Base-by-base conservation (phyloP, 2,113 vertebrate genomes). In the Arizona elegans region DNA sequence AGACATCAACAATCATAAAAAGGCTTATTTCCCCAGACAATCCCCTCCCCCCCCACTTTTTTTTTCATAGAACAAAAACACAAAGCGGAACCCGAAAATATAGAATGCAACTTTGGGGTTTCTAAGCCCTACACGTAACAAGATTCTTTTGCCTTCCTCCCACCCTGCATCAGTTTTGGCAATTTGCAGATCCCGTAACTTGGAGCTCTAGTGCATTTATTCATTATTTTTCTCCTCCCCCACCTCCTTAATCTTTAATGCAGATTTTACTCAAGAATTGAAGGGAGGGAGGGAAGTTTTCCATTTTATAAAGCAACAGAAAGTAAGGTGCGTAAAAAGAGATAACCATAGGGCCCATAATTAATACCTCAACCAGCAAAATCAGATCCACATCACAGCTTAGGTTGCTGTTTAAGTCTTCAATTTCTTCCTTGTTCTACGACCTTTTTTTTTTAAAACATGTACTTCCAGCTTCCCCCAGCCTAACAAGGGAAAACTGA, bases 371-470 rank as follows among this genome's bases (percentile, higher is more conserved):
- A 8, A 12, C 86, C 59, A n/a, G 54, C 21, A 0, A 15, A 92
- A 58, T 0, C 50, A 33, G 2, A 50, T 93, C 59, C 86, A 90
- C 62, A 75, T 2, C 5, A 59, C 17, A 43, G 33, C 33, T 81
- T 21, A 17, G 8, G 75, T 43, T 43, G 17, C 33, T 81, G 75
- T 43, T 81, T 81, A 81, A 9, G 33, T 81, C 33, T 43, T 81
- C 65, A 3, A 0, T 90, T 47, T 26, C 17, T 43, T 0, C 86
- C 50, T 12, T 5, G 43, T 62, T 0, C 0, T 0, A 5, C 0
- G 10, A 5, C 88, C 1, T 0, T 88, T 0, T 9, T 1, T 85
- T 54, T 62, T 43, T 43, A 3, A 43, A 87, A 15, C 26, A 0
- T 62, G 58, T 21, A 0, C 26, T 56, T 92, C 90, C 91, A 0